Evolutionary conservation across 2,113 vertebrate genomes (phyloP), one percentile per base, ranked within the genome.

Genomic region (Ciconia maguari): DNA sequence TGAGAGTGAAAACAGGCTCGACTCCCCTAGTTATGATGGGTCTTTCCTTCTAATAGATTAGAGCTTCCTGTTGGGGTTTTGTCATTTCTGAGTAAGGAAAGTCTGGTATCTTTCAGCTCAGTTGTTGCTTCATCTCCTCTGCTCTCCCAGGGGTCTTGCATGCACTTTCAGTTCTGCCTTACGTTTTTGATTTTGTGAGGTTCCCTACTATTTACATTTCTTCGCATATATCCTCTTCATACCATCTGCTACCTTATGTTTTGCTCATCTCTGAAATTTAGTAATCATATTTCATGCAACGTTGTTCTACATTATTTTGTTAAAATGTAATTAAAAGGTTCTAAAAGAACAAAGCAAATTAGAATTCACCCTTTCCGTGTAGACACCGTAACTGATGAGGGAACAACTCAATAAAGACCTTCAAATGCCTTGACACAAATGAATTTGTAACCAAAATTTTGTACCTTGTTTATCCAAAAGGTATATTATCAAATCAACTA

Each of bases 231-330:
- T 84, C 77, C 81, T 94, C 86, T 89, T 80, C 74, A 5, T 60
- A n/a, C 94, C 96, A 94, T 97, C 95, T 96, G 92, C 92, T 87
- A 79, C 91, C 89, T 96, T 61, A 60, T 54, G 83, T 84, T 94
- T 94, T 94, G 65, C 58, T 97, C 81, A 25, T 91, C 91, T 94
- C 91, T 79, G 94, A 92, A 81, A 84, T 9, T 24, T 41, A 92
- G 91, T 48, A 62, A 58, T 80, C 86, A 2, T 44, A 61, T 78
- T 94, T 79, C 41, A 16, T 22, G 46, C 51, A 32, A 26, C 1
- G 5, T 64, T 41, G 44, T 89, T 89, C 75, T 69, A 58, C 69
- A 3, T 46, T 29, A 32, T 87, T 89, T 96, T 93, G 72, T 87
- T 76, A 54, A 72, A 41, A 51, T 79, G 32, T 82, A 61, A 91